A percentile compares a stretch with the other conserved stretches of the same genome.
These are phyloP conservation scores for Saccopteryx leptura DNA, from an alignment of 2,113 vertebrate genomes.

Conservation along the genomic window DNA sequence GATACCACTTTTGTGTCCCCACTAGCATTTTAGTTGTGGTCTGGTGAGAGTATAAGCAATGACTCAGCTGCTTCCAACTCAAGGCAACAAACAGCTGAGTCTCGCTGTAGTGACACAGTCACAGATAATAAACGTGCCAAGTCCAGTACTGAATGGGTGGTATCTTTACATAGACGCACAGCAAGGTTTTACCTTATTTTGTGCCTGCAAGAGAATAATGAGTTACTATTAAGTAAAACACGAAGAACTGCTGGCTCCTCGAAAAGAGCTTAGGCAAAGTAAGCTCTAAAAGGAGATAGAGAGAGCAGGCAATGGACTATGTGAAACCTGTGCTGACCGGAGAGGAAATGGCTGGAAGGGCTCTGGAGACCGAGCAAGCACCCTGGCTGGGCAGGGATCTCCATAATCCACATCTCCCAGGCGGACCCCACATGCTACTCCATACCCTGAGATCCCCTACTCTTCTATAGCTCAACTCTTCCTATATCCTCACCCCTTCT, in stretches of 20 bases:
- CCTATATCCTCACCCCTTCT: neutral
- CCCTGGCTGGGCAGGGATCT: neutral
- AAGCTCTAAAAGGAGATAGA: neutral
- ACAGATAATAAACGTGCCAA: neutral
- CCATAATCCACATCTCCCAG: neutral
- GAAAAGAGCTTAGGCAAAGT: neutral
- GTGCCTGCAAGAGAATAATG: accelerated
- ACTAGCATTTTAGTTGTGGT: neutral
- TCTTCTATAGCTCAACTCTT: neutral
- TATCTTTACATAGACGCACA: neutral
- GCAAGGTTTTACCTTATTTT: neutral
- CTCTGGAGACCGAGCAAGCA: neutral
- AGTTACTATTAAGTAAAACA: neutral
- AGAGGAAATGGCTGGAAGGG: neutral
- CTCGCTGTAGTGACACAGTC: neutral
- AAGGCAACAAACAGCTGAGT: neutral
- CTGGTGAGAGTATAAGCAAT: neutral
- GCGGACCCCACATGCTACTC: accelerated
- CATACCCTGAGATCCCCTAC: accelerated
- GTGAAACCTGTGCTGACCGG: neutral
- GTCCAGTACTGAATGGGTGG: neutral
- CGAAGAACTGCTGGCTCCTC: neutral
- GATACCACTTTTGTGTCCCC: neutral
- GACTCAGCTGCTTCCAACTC: too few relatives aligned
- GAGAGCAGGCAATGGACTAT: accelerated